Evolutionary conservation across 2,888 invertebrate species (phyloP), one percentile per base, ranked within the genome.

Genomic region (Beris morrisii): DNA sequence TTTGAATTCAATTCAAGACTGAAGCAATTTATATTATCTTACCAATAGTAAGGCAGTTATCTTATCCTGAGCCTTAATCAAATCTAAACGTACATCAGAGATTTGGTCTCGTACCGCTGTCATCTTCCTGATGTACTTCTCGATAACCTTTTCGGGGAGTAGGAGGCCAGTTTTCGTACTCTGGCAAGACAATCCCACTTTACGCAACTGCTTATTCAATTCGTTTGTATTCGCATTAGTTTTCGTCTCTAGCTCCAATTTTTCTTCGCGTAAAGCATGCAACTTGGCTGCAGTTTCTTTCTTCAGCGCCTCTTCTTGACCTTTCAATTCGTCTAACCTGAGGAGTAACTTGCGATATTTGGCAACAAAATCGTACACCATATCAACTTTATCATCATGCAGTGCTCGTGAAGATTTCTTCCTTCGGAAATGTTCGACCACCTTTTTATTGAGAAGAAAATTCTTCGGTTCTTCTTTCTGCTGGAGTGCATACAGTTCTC

Each of bases 41-140:
- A 61, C 59, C 59, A 61, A 11, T 50, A 61, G n/a, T 22, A 61
- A 5, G 7, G 50, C 31, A 31, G 59, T 50, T 31, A 63, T 31
- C 12, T 70, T 71, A 50, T 77, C 75, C 43, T 75, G 75, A 4
- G 71, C 72, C 3, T 73, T 71, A 12, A 79, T 75, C 0, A 79
- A 66, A 3, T 32, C 43, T 5, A 72, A 68, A 2, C 79, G 72
- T 0, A 73, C 64, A 50, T 73, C 72, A 4, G 75, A 74, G 9
- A 79, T 73, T 66, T 78, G 75, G 6, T 70, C 66, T 0, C 76
- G 73, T n/a, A 72, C 67, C 11, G 63, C 44, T 4, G n/a, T 30
- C 71, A 78, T 75, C 15, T 44, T 70, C 3, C 38, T 12, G n/a
- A 74, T 67, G 3, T 71, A 63, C 4, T 15, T 48, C 5, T 72